Evolutionary conservation across 2,888 invertebrate genomes (phyloP), one percentile per base, ranked within the genome.

Genomic region (Lysandra coridon): DNA sequence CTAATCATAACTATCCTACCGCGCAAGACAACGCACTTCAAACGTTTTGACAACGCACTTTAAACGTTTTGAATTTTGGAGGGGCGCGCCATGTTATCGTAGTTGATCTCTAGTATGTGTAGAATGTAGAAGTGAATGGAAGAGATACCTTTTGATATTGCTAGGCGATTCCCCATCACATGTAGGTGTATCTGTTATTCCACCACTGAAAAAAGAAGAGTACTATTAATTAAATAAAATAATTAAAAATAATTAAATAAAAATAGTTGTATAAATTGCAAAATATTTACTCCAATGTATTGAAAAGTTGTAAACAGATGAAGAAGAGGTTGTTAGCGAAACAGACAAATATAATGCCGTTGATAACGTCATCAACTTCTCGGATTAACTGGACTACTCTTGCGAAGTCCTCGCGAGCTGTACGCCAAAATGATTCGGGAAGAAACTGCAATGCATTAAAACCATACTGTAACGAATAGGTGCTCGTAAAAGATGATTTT

Each of bases 281-380:
- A 17, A 53, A 40, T 79, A 85, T 95, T 94, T 88, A 96, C 96
- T 95, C 95, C 80, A 97, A 92, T 78, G 95, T 96, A 85, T 96
- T 95, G 83, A 96, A 96, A 17, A 97, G 90, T 83, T 97, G 97
- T 75, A 96, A 93, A 81, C 97, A 97, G 81, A 97, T 95, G 85
- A 96, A 97, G 87, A 96, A 97, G 79, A 97, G 92, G 84, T 97
- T 96, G 82, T 95, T 96, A 0, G 96, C 95, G 82, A 96, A 97
- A 0, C 97, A 96, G 1, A 96, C 89, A n/a, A 97, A 91, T 1
- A 97, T 94, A 64, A 97, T 87, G 17, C 95, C 93, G 7, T 96
- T 95, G 76, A 97, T 93, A 79, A 96, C 93, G 33, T 94, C 90
- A 83, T 97, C 96, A 17, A 96, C 94, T 0, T 90, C 87, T 77